A percentile compares a stretch with the other conserved stretches of the same genome.
Evolutionary conservation across 2,888 invertebrate species (phyloP).

Genomic region (Empis stercorea): DNA sequence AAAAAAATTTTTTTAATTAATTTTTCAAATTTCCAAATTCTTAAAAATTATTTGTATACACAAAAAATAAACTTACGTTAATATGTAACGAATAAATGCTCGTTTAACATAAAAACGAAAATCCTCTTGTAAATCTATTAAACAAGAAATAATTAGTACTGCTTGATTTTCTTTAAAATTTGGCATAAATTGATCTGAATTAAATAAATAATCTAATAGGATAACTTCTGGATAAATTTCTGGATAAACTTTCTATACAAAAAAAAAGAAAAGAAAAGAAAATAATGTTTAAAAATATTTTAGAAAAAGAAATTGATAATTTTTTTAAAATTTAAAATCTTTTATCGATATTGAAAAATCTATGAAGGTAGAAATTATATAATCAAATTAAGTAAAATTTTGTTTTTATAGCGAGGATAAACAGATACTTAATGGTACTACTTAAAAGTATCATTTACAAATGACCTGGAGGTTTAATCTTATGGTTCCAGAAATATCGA

Average conservation of each 20-base stretch:
- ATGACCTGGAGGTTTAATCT: too few species aligned
- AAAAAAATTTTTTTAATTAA: background rate
- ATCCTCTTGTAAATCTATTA: slow-evolving; percentile 36
- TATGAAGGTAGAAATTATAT: too few species aligned
- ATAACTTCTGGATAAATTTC: slow-evolving; percentile 32
- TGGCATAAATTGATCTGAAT: slow-evolving; percentile 16
- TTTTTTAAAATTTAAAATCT: too few species aligned
- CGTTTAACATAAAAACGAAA: slow-evolving; percentile 34
- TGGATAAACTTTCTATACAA: slow-evolving; percentile 30
- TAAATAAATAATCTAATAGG: slow-evolving; percentile 36
- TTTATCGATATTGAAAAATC: too few species aligned
- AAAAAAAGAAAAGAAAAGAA: too few species aligned
- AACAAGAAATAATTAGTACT: slow-evolving; percentile 30
- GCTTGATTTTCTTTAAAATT: slow-evolving; percentile 27
- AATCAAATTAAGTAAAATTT: too few species aligned
- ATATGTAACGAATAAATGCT: slow-evolving; percentile 31
- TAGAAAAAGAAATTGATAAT: background rate
- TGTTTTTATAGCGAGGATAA: too few species aligned
- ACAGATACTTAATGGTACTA: too few species aligned
- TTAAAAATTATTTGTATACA: too few species aligned
- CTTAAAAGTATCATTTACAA: too few species aligned
- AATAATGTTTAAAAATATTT: background rate
- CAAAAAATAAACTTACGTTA: slow-evolving; percentile 22
- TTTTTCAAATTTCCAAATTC: too few species aligned
- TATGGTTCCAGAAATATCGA: too few species aligned